phyloP scores from a whole-genome alignment of 2,113 vertebrate genomes.

The Sturnira hondurensis region DNA sequence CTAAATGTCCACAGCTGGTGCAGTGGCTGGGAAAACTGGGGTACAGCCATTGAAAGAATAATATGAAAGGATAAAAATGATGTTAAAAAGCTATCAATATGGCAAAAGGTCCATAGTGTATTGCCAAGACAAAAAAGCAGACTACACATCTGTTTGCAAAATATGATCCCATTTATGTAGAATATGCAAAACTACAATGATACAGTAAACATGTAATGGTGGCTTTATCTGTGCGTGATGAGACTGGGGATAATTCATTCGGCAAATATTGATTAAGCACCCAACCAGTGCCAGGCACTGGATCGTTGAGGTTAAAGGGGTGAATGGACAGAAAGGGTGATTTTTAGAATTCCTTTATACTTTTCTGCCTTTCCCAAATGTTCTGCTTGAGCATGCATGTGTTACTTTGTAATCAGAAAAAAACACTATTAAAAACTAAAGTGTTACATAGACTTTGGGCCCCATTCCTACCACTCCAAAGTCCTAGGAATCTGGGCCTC shows the following conservation, averaged over 20 bases:
- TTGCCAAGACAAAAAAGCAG: neutral
- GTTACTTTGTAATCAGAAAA: slow-evolving; percentile 12
- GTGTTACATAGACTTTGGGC: neutral
- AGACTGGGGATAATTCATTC: slow-evolving; percentile 4
- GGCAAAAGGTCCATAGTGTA: neutral
- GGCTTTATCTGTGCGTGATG: neutral
- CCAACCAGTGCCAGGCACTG: neutral
- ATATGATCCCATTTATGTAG: neutral
- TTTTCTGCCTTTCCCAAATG: neutral
- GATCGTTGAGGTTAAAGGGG: neutral
- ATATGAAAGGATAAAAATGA: neutral
- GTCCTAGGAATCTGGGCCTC: slow-evolving; percentile 18
- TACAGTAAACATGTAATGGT: slow-evolving; percentile 21
- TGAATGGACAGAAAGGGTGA: neutral
- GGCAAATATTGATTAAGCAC: neutral
- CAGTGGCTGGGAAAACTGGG: neutral
- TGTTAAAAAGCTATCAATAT: neutral
- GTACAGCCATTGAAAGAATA: neutral
- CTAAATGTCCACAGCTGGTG: neutral
- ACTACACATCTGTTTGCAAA: neutral
- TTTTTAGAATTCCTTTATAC: neutral
- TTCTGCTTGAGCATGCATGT: neutral
- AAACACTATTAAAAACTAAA: neutral
- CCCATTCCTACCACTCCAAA: neutral
- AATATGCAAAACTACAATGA: neutral